Evolutionary conservation across 2,797 vertebrate genomes (phyloP).

Genomic region (Acrossocheilus fasciatus): DNA sequence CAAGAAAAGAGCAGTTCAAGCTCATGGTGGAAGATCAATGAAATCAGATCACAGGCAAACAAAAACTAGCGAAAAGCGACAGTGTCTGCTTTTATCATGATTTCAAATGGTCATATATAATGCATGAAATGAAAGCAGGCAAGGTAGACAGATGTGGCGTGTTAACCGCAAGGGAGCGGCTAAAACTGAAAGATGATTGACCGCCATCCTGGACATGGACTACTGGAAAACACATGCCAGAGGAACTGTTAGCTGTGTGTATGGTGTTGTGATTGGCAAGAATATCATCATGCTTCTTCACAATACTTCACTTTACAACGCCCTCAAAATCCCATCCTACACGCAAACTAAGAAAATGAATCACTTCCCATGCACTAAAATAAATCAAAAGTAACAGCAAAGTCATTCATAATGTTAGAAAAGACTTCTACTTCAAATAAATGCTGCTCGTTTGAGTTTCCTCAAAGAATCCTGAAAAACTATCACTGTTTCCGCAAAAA

Average conservation of each 20-base stretch:
- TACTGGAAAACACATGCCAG: slow-evolving; percentile 19
- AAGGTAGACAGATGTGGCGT: slow-evolving; percentile 28
- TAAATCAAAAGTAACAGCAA: neutral
- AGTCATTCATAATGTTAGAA: neutral
- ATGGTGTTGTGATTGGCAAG: neutral
- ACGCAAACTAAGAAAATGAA: neutral
- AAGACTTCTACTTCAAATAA: neutral
- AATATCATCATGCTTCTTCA: neutral
- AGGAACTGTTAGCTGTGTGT: slow-evolving; percentile 10
- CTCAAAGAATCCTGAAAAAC: neutral
- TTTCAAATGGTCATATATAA: slow-evolving; percentile 40
- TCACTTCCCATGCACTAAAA: neutral
- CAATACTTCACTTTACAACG: too few relatives aligned
- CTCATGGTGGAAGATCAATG: slow-evolving; percentile 38
- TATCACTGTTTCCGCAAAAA: neutral
- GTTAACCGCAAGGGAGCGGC: slow-evolving; percentile 10
- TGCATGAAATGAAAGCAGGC: slow-evolving; percentile 32
- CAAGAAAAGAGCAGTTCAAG: slow-evolving; percentile 55
- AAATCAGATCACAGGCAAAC: slow-evolving; percentile 44
- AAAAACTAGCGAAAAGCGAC: slow-evolving; percentile 44
- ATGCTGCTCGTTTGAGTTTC: neutral
- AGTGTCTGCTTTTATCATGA: slow-evolving; percentile 19
- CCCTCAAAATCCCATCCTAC: neutral
- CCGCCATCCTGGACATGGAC: slow-evolving; percentile 7
- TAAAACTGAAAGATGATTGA: slow-evolving; percentile 26